phyloP scores from a whole-genome alignment of 1,140 invertebrate genomes.

The Danaus plexippus region DNA sequence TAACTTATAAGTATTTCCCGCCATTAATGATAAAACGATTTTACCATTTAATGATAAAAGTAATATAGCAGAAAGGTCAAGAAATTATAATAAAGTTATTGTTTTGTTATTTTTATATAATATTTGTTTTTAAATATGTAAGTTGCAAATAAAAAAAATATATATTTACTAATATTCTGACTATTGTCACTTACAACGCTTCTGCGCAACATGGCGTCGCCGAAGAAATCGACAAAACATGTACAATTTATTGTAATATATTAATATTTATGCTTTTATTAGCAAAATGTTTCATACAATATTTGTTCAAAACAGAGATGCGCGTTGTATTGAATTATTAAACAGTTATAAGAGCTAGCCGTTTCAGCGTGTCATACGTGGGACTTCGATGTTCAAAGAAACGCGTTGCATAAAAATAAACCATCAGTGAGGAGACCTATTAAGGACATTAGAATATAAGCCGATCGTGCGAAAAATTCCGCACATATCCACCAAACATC shows the following conservation, averaged over 20 bases:
- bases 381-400: constrained; percentile 32
- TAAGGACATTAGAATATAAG: constrained; percentile 29
- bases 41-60: too few relatives aligned
- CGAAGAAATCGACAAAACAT: constrained; percentile 30
- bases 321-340: constrained; percentile 28
- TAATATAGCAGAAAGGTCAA: too few relatives aligned
- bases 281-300: constrained; percentile 43
- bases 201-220: constrained; percentile 37
- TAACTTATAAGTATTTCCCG: too few relatives aligned
- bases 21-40: too few relatives aligned
- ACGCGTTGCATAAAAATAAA: constrained; percentile 62
- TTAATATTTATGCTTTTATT: constrained; percentile 9
- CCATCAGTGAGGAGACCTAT: constrained; percentile 49
- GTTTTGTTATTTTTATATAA: too few relatives aligned
- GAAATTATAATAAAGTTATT: too few relatives aligned
- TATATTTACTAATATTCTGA: too few relatives aligned
- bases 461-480: constrained; percentile 26
- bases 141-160: too few relatives aligned
- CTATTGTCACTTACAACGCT: constrained; percentile 22
- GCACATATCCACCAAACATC: constrained; percentile 41
- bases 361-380: constrained; percentile 49
- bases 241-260: constrained; percentile 17
- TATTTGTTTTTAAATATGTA: too few relatives aligned
- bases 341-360: constrained; percentile 27
- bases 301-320: constrained; percentile 34